Base-by-base conservation (phyloP, 1,140 invertebrate genomes). In the Cotesia vestalis region DNA sequence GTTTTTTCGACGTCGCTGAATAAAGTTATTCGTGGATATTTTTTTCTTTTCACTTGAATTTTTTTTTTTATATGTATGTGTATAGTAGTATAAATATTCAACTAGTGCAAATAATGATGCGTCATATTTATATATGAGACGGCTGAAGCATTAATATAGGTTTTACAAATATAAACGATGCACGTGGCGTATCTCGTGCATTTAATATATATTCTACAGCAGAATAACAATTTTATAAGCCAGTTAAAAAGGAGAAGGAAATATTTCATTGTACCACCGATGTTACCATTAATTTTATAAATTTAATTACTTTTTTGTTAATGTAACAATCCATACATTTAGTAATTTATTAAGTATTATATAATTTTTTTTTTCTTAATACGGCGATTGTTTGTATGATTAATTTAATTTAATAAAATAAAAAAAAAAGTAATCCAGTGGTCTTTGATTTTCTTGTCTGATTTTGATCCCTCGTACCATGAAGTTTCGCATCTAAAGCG, bases 401-500 rank as follows among this genome's bases (percentile, higher is more conserved):
- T 53, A 12, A 27, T 27, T 46, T 46, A 46, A 9, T 46, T 46
- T 46, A 46, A 46, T 9, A 46, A 46, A 6, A 9, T 6, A 6
- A 46, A 46, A 46, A 46, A 35, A 53, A 68, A 36, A 68, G 53
- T 20, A 55, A 68, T 68, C 27, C 34, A 38, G 5, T 62, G 60
- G 55, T 40, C 68, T 63, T 46, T 55, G 53, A 55, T 55, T 14
- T 55, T 55, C 17, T 40, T 57, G 17, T 14, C 60, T 20, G 64
- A 36, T 53, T 38, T 63, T 57, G 35, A 63, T 71, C 51, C 62
- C 61, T 55, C 69, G 60, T 63, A 71, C 52, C 62, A 71, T 71
- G 20, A 71, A 66, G 63, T 66, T 52, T 71, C 69, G 60, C 35
- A 71, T 71, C 62, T 71, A 57, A 71, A 71, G 69, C 69, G 62